phyloP scores from a whole-genome alignment of 2,113 vertebrate species.

The Pituophis catenifer region DNA sequence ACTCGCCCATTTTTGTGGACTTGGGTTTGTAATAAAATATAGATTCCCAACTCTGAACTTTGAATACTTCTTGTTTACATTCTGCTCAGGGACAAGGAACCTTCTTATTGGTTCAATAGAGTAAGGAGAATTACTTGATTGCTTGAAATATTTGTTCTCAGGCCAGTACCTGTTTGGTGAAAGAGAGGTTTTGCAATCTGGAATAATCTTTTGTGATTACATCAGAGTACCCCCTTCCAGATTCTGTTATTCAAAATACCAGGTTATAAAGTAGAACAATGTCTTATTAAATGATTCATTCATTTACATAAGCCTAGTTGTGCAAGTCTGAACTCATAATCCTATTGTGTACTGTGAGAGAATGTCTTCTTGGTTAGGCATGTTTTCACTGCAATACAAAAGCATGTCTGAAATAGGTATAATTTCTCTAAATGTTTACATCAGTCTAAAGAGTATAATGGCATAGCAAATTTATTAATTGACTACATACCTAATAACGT shows the following conservation, averaged over 20 bases:
- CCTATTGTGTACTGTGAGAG: background rate
- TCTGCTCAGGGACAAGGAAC: background rate
- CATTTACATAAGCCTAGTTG: background rate
- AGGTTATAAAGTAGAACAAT: background rate
- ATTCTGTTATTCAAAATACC: background rate
- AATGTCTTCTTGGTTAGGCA: background rate
- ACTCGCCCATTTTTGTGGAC: background rate
- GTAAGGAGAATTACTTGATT: background rate
- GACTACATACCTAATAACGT: background rate
- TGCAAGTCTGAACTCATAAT: background rate
- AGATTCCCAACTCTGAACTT: background rate
- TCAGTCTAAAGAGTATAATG: background rate
- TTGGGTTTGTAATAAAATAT: background rate
- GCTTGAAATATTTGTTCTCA: background rate
- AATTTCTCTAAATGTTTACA: rapidly evolving
- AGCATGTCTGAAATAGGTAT: background rate
- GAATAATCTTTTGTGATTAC: background rate
- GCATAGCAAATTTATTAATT: background rate
- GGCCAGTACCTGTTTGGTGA: background rate
- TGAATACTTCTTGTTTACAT: background rate
- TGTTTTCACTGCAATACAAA: background rate
- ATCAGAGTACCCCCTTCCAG: background rate
- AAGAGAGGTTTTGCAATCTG: background rate
- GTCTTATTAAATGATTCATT: background rate
- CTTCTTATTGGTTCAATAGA: background rate